Percentiles rank a stretch among this genome's conserved stretches.
phyloP scores from a whole-genome alignment of 1,140 invertebrate genomes.

The Bombyx mori region DNA sequence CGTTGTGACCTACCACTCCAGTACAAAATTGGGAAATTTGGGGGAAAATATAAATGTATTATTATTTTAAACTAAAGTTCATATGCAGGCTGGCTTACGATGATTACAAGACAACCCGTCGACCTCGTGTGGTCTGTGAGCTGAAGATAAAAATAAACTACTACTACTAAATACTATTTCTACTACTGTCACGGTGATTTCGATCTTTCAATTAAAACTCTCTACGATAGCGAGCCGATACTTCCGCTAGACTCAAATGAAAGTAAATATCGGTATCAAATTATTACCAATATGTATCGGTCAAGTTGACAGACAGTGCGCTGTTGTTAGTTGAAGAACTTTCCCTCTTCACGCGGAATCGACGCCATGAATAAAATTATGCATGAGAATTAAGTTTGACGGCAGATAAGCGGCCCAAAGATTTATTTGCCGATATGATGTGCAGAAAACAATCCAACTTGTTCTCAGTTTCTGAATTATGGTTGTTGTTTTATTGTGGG shows the following conservation, averaged over 20 bases:
- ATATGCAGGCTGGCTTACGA: too few relatives aligned
- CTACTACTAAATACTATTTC: not conserved
- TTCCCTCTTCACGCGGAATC: constrained; percentile 49
- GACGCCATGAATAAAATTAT: constrained; percentile 66
- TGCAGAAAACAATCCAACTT: constrained; percentile 66
- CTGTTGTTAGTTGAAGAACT: constrained; percentile 39
- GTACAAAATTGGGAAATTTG: not conserved
- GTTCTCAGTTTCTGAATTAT: constrained; percentile 62
- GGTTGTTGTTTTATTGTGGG: constrained; percentile 59
- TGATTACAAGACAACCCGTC: too few relatives aligned
- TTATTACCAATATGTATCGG: constrained; percentile 8
- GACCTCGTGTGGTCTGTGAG: not conserved
- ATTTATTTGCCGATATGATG: constrained; percentile 68
- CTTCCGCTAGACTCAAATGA: not conserved
- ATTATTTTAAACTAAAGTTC: too few relatives aligned
- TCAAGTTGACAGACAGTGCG: constrained; percentile 27
- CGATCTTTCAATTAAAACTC: not conserved
- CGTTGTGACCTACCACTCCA: not conserved
- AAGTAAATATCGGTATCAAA: constrained; percentile 6
- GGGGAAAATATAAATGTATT: too few relatives aligned
- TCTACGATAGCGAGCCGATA: not conserved
- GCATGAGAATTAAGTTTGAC: constrained; percentile 68
- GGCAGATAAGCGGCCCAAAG: constrained; percentile 62
- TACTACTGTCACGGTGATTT: not conserved
- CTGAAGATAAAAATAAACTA: not conserved